A percentile compares a stretch with the other conserved stretches of the same genome.
These are phyloP conservation scores for Odontamblyopus rebecca DNA, from an alignment of 2,797 vertebrate species.

Conservation along the genomic window DNA sequence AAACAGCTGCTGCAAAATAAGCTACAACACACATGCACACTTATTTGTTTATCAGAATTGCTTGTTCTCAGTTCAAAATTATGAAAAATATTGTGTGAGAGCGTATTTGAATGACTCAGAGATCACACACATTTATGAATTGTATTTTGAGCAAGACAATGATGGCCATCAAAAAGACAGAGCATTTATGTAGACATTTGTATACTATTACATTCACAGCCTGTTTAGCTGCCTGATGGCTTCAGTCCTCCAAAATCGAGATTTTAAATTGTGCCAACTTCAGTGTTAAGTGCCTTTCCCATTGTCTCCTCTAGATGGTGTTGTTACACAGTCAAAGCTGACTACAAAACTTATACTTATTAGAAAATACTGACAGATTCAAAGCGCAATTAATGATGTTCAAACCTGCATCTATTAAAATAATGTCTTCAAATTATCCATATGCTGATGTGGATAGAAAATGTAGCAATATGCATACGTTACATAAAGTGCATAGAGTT, in stretches of 20 bases:
- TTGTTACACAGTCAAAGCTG: constrained; percentile 23
- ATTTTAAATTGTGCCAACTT: constrained; percentile 42
- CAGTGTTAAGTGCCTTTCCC: constrained; percentile 8
- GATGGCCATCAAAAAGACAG: constrained; percentile 8
- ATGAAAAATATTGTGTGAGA: constrained; percentile 17
- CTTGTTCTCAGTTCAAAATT: constrained; percentile 11
- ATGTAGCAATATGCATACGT: neutral
- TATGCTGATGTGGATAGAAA: constrained; percentile 1
- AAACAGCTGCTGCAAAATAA: constrained; percentile 70
- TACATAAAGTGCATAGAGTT: neutral
- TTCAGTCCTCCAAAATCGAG: constrained; percentile 14
- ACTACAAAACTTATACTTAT: neutral
- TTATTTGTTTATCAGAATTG: constrained; percentile 23
- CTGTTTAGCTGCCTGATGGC: neutral
- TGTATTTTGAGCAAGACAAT: constrained; percentile 23
- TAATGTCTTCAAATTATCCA: neutral
- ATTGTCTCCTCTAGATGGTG: constrained; percentile 10
- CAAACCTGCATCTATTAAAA: no score
- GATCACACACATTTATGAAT: constrained; percentile 8
- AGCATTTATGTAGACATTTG: constrained; percentile 10
- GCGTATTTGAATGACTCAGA: constrained; percentile 24
- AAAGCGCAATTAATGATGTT: neutral
- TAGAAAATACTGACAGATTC: neutral
- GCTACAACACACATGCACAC: constrained; percentile 61
- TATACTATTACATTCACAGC: constrained; percentile 1